Evolutionary conservation across 1,140 invertebrate species (phyloP).

Genomic region (Popillia japonica): DNA sequence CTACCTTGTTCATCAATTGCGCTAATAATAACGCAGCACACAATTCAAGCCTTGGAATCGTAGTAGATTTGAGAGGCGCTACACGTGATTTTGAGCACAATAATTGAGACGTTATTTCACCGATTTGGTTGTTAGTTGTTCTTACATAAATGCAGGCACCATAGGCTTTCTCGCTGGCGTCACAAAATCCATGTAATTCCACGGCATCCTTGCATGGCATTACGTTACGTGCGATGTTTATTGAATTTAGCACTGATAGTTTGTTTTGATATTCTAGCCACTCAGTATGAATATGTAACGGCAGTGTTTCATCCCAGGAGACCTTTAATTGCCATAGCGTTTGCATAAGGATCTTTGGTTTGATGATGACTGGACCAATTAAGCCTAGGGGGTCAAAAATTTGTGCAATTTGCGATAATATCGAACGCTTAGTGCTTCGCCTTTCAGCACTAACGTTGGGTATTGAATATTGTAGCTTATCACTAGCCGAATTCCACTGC

Average conservation of each 20-base stretch:
- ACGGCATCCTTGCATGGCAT: conserved; percentile 43
- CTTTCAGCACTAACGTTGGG: background rate
- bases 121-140: background rate
- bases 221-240: conserved; percentile 38
- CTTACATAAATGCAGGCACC: conserved; percentile 49
- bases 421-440: conserved; percentile 55
- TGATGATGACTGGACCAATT: conserved; percentile 56
- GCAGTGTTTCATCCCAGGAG: conserved; percentile 60
- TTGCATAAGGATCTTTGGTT: conserved; percentile 61
- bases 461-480: conserved; percentile 51
- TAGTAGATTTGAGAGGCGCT: background rate
- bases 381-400: conserved; percentile 63
- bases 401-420: conserved; percentile 55
- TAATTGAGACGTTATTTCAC: background rate
- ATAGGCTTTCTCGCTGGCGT: conserved; percentile 52
- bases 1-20: background rate
- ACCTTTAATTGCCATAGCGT: conserved; percentile 57
- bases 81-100: background rate
- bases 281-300: conserved; percentile 43
- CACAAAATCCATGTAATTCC: conserved; percentile 53
- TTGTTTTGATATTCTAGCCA: conserved; percentile 31
- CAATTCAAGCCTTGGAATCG: background rate
- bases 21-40: background rate
- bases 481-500: conserved; percentile 51
- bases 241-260: conserved; percentile 39